Conservation (phyloP, 2,888 invertebrate species). For the Theretra japonica region DNA sequence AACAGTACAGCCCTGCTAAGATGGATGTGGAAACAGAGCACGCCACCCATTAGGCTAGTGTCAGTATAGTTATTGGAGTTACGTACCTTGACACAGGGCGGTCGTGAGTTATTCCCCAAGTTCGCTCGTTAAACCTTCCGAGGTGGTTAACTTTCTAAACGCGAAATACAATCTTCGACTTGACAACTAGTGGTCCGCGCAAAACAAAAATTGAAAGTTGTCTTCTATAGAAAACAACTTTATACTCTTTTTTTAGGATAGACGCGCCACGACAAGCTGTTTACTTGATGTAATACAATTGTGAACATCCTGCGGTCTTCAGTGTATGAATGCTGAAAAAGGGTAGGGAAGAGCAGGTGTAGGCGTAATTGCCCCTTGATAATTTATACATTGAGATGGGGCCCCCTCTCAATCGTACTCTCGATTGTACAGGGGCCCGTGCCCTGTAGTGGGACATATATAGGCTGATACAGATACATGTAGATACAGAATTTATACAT, state of each 20-base stretch:
- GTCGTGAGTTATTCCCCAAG: constrained; percentile 61
- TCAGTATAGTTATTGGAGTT: constrained; percentile 47
- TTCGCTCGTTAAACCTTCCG: constrained; percentile 64
- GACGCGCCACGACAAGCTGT: too few relatives aligned
- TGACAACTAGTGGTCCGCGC: constrained; percentile 37
- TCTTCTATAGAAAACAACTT: background rate
- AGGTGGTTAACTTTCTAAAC: constrained; percentile 57
- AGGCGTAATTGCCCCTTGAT: too few relatives aligned
- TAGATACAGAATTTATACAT: too few relatives aligned
- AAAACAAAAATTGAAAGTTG: constrained; percentile 33
- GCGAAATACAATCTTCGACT: constrained; percentile 41
- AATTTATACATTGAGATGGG: too few relatives aligned
- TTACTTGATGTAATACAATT: background rate
- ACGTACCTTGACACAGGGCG: constrained; percentile 37
- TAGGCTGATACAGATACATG: too few relatives aligned
- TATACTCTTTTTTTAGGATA: too few relatives aligned
- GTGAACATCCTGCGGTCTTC: too few relatives aligned
- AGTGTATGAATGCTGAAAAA: too few relatives aligned
- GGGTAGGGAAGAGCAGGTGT: too few relatives aligned
- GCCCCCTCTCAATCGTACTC: too few relatives aligned
- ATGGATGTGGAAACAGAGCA: background rate
- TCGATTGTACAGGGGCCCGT: too few relatives aligned
- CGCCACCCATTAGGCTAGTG: constrained; percentile 43
- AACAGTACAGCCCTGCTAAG: background rate
- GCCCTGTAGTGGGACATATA: too few relatives aligned